Conservation (phyloP, 2,113 vertebrate species). For the Pungitius pungitius region DNA sequence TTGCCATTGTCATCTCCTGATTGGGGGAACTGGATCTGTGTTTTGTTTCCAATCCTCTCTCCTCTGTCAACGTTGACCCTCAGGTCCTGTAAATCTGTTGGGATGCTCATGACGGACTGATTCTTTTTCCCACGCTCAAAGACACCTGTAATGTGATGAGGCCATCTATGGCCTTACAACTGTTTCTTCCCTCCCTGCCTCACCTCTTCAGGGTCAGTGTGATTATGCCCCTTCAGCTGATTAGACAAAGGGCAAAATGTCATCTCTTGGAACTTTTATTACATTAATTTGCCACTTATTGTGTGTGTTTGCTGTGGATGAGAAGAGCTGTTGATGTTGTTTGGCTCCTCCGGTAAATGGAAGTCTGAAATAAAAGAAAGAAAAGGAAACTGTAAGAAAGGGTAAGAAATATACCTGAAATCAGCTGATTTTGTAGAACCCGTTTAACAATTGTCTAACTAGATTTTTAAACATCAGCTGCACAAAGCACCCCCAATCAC, state of each 20-base stretch:
- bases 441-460: background rate
- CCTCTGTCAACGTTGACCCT: constrained; percentile 67
- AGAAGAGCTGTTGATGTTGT: constrained; percentile 6
- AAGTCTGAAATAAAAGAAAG: constrained; percentile 53
- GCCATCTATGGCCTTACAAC: constrained; percentile 67
- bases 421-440: background rate
- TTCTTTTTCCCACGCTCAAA: constrained; percentile 41
- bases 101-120: constrained; percentile 74
- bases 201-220: constrained; percentile 14
- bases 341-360: constrained; percentile 26
- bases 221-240: constrained; percentile 36
- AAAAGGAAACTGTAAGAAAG: constrained; percentile 33
- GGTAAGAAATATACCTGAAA: background rate
- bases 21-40: constrained; percentile 54
- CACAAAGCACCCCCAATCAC: background rate
- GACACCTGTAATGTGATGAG: constrained; percentile 46
- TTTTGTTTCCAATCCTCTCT: constrained; percentile 74
- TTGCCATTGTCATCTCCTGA: constrained; percentile 79
- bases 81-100: constrained; percentile 60
- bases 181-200: constrained; percentile 16
- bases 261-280: constrained; percentile 53
- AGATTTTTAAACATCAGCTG: constrained; percentile 9
- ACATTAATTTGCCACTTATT: constrained; percentile 14
- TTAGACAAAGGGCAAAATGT: constrained; percentile 42
- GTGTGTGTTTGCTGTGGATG: constrained; percentile 23